Conservation (phyloP, 1,140 invertebrate species). For the Wasmannia auropunctata region DNA sequence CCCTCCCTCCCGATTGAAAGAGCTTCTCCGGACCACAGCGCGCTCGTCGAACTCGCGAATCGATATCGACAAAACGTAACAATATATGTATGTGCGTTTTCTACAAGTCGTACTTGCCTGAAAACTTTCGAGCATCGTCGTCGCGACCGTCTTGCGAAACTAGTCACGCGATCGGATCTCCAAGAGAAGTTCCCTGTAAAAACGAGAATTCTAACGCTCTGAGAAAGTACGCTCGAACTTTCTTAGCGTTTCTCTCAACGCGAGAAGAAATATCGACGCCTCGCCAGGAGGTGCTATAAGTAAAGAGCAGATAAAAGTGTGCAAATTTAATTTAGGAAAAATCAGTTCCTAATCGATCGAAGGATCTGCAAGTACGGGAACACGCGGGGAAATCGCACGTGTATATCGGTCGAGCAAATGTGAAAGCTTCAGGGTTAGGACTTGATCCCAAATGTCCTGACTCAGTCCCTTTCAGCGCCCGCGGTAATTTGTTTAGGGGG, state of each 20-base stretch:
- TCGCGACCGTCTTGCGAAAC: conserved; percentile 18
- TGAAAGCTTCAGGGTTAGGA: neutral
- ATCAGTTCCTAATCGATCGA: neutral
- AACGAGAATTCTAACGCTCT: conserved; percentile 14
- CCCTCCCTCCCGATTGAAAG: conserved; percentile 46
- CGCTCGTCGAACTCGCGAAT: neutral
- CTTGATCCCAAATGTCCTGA: neutral
- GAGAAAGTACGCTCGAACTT: conserved; percentile 23
- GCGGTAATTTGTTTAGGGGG: neutral
- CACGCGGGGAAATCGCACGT: neutral
- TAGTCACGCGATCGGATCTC: conserved; percentile 35
- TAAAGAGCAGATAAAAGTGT: neutral
- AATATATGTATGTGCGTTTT: conserved; percentile 40
- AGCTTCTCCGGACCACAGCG: neutral
- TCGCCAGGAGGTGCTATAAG: neutral
- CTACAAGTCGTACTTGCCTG: conserved; percentile 1
- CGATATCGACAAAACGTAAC: conserved; percentile 49
- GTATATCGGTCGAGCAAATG: neutral
- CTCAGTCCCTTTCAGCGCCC: neutral
- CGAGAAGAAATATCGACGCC: conserved; percentile 9
- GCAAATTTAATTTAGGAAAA: conserved; percentile 10
- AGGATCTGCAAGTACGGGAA: neutral
- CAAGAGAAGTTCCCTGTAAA: conserved; percentile 26
- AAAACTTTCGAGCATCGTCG: conserved; percentile 17
- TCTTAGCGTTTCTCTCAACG: conserved; percentile 23